phyloP scores from a whole-genome alignment of 2,888 invertebrate genomes.

The Teleogryllus oceanicus region DNA sequence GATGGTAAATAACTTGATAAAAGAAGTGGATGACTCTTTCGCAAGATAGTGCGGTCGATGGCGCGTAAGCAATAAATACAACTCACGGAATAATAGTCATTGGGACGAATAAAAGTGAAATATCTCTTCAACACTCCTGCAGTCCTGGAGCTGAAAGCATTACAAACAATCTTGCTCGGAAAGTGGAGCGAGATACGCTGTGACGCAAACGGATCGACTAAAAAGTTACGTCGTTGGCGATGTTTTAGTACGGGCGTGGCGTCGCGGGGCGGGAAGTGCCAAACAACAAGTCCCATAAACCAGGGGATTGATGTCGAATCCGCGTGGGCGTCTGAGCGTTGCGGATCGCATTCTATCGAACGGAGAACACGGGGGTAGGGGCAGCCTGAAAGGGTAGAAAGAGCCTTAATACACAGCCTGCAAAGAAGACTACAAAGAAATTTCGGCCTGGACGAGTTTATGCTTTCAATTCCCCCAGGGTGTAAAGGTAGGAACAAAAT shows the following conservation, averaged over 20 bases:
- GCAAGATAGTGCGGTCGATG: no score
- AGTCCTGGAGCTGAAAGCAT: neutral
- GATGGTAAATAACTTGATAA: no score
- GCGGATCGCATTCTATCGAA: no score
- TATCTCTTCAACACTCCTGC: neutral
- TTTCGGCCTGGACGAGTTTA: no score
- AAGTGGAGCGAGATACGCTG: neutral
- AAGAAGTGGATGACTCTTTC: no score
- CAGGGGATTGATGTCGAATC: neutral
- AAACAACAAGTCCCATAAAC: slow-evolving; percentile 7
- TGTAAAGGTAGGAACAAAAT: no score
- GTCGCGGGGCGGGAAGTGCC: neutral
- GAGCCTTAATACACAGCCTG: no score
- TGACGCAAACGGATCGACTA: neutral
- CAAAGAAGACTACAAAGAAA: no score
- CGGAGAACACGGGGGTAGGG: no score
- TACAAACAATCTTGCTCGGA: neutral
- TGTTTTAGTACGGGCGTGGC: neutral
- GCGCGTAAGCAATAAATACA: neutral
- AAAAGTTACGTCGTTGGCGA: neutral
- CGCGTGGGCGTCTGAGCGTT: neutral
- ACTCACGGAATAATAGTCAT: neutral
- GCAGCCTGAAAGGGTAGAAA: no score
- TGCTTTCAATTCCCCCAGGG: no score
- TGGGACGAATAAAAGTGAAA: neutral